Conservation (phyloP, 2,888 invertebrate species). For the Branchellion lobata region DNA sequence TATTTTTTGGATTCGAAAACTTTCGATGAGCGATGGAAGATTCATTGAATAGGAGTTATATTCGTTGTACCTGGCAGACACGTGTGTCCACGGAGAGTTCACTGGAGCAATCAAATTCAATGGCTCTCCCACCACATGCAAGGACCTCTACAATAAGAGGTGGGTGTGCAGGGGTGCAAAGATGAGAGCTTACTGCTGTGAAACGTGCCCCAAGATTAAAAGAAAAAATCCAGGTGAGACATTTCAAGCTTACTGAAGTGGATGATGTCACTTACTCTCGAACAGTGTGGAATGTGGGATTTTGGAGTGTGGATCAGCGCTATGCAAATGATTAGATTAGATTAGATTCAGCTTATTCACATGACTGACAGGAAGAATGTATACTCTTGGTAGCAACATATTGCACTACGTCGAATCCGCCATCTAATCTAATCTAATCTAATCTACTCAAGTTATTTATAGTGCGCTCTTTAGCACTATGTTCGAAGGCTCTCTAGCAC, state of each 20-base stretch:
- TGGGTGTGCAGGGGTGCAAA: not conserved
- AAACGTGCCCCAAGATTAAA: not conserved
- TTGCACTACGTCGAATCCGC: too few species aligned
- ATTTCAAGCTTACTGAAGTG: too few species aligned
- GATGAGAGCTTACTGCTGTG: not conserved
- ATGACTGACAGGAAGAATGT: not conserved
- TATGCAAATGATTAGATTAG: not conserved
- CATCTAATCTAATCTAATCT: too few species aligned
- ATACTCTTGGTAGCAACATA: too few species aligned
- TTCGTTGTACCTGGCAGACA: not conserved
- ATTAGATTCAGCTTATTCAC: not conserved
- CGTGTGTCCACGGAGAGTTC: not conserved
- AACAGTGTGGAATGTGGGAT: too few species aligned
- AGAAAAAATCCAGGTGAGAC: not conserved
- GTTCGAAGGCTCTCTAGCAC: too few species aligned
- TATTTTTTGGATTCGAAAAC: not conserved
- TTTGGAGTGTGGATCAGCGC: too few species aligned
- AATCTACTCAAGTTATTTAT: too few species aligned
- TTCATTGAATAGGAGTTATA: too few species aligned
- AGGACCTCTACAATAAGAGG: not conserved
- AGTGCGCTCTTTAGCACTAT: too few species aligned
- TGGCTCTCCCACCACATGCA: not conserved
- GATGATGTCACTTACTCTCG: too few species aligned
- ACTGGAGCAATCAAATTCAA: not conserved
- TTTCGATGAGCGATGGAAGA: too few species aligned